phyloP scores from a whole-genome alignment of 1,140 invertebrate species.

The Apis florea region DNA sequence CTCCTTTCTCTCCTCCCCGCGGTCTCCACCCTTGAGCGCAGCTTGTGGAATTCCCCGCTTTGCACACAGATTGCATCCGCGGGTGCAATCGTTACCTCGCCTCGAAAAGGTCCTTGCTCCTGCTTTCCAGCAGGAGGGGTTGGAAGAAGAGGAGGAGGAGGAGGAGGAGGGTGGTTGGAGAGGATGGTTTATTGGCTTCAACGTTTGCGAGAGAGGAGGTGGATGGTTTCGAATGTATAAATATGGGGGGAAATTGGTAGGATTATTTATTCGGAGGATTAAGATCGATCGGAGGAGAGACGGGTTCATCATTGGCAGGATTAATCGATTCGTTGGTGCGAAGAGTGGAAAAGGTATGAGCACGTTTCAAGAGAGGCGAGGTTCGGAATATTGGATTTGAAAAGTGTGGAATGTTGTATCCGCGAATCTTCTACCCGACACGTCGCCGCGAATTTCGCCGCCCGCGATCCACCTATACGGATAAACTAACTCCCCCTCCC shows the following conservation, averaged over 20 bases:
- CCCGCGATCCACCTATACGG: too few relatives aligned
- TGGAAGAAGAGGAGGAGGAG: too few relatives aligned
- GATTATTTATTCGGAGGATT: too few relatives aligned
- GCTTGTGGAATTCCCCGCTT: slow-evolving; percentile 66
- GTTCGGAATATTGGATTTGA: slow-evolving; percentile 67
- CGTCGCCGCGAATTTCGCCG: slow-evolving; percentile 53
- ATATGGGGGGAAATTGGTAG: too few relatives aligned
- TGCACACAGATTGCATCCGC: slow-evolving; percentile 76
- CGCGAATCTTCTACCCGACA: slow-evolving; percentile 56
- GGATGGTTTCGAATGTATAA: too few relatives aligned
- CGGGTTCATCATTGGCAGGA: too few relatives aligned
- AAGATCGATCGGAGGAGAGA: too few relatives aligned
- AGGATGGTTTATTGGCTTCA: slow-evolving; percentile 60
- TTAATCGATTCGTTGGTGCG: too few relatives aligned
- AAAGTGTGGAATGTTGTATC: slow-evolving; percentile 73
- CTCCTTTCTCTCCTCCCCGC: background rate
- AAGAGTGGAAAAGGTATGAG: too few relatives aligned
- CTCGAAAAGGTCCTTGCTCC: slow-evolving; percentile 56
- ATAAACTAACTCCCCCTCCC: too few relatives aligned
- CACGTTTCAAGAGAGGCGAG: too few relatives aligned
- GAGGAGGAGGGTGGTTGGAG: slow-evolving; percentile 36
- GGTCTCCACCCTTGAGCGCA: slow-evolving; percentile 53
- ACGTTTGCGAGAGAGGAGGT: too few relatives aligned
- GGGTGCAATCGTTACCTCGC: slow-evolving; percentile 75
- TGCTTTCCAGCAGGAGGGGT: slow-evolving; percentile 17